phyloP scores from a whole-genome alignment of 2,797 vertebrate species.

The Novumbra hubbsi region DNA sequence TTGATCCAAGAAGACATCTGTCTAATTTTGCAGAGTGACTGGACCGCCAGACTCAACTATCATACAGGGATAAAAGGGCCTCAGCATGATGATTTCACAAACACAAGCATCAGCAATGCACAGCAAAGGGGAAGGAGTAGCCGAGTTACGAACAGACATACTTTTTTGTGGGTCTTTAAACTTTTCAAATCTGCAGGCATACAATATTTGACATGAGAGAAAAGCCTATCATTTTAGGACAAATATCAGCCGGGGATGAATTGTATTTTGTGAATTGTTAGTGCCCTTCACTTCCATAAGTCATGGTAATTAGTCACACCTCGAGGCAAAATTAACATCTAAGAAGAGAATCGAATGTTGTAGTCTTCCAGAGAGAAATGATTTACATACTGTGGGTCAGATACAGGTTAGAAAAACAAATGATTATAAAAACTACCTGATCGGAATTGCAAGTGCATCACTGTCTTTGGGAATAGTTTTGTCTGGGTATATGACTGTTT shows the following conservation, averaged over 20 bases:
- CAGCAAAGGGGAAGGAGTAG: constrained; percentile 12
- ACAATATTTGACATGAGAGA: constrained; percentile 49
- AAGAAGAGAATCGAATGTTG: constrained; percentile 20
- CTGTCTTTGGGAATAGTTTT: too few species aligned
- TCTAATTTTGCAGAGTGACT: constrained; percentile 65
- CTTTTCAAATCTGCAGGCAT: constrained; percentile 50
- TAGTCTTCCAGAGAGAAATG: neutral
- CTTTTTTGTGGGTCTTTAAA: constrained; percentile 35
- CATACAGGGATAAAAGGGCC: constrained; percentile 66
- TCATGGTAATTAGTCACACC: constrained; percentile 39
- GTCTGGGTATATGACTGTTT: neutral
- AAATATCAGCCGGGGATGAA: constrained; percentile 33
- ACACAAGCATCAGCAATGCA: constrained; percentile 25
- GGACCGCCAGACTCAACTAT: constrained; percentile 62
- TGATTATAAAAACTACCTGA: too few species aligned
- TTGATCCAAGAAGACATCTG: constrained; percentile 65
- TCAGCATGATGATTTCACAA: constrained; percentile 63
- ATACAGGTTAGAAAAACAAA: neutral
- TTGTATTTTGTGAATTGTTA: constrained; percentile 39
- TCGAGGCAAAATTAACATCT: constrained; percentile 2
- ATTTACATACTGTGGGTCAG: neutral
- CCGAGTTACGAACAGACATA: constrained; percentile 34
- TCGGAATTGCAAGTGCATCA: too few species aligned
- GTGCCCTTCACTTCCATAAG: constrained; percentile 34
- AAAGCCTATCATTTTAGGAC: constrained; percentile 52